Conservation (phyloP, 2,113 vertebrate species). For the Tragelaphus buxtoni region DNA sequence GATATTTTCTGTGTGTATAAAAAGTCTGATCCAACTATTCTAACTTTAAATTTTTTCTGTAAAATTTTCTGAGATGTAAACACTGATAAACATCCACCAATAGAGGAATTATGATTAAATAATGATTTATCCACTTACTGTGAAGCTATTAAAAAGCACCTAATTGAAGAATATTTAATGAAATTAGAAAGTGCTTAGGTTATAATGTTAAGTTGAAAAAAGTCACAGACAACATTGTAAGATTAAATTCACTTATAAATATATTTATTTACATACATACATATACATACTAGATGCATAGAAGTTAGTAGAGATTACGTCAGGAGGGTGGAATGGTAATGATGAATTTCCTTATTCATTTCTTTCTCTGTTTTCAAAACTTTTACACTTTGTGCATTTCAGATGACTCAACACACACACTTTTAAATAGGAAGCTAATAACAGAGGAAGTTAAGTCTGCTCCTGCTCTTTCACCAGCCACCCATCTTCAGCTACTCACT, state of each 20-base stretch:
- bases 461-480: background rate
- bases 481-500: background rate
- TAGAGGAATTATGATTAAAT: background rate
- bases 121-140: background rate
- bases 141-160: conserved; percentile 14
- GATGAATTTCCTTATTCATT: background rate
- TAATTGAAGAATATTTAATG: background rate
- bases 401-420: background rate
- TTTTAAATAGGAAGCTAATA: background rate
- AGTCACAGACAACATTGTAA: background rate
- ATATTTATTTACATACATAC: background rate
- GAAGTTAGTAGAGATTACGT: background rate
- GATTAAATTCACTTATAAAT: background rate
- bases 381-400: background rate
- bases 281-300: background rate
- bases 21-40: background rate
- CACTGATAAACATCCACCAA: background rate
- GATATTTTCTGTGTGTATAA: background rate
- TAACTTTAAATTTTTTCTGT: background rate
- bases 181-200: background rate
- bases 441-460: background rate
- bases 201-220: background rate
- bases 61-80: conserved; percentile 35
- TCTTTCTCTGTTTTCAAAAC: background rate
- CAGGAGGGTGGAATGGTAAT: background rate